A percentile compares a stretch with the other conserved stretches of the same genome.
phyloP scores from a whole-genome alignment of 2,888 invertebrate genomes.

The Nephrotoma guestfalica region DNA sequence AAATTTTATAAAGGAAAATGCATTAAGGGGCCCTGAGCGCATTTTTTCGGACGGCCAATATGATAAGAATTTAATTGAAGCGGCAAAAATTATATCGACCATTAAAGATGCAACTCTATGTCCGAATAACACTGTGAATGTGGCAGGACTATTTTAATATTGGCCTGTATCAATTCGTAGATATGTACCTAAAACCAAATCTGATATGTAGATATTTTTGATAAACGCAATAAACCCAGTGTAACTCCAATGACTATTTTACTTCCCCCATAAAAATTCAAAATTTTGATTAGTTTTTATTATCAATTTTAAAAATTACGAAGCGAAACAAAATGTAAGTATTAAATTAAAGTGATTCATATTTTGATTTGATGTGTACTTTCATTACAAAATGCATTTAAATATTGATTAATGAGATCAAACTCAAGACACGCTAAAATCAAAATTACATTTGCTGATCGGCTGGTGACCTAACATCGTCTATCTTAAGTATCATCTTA shows the following conservation, averaged over 20 bases:
- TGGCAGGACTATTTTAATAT: not conserved
- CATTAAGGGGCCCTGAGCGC: constrained; percentile 43
- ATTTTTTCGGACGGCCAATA: constrained; percentile 20
- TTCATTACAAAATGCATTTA: not conserved
- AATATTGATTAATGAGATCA: not conserved
- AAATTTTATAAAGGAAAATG: constrained; percentile 46
- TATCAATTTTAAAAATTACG: not conserved
- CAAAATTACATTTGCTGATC: constrained; percentile 20
- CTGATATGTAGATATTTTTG: not conserved
- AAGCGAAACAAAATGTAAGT: not conserved
- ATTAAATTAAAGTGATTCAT: not conserved
- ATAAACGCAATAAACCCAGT: not conserved
- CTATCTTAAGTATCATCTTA: constrained; percentile 99
- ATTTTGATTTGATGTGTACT: not conserved
- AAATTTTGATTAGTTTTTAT: not conserved
- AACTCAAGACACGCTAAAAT: not conserved
- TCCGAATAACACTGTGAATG: constrained; percentile 4
- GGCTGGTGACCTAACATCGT: constrained; percentile 68
- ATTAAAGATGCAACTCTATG: constrained; percentile 9
- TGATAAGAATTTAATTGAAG: constrained; percentile 7
- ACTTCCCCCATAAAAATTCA: too few relatives aligned
- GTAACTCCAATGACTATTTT: too few relatives aligned
- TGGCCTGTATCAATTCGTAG: too few relatives aligned
- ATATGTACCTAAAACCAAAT: not conserved
- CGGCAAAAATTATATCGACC: constrained; percentile 10